Base-by-base conservation (phyloP, 1,140 invertebrate species). In the Lasioglossum albipes region DNA sequence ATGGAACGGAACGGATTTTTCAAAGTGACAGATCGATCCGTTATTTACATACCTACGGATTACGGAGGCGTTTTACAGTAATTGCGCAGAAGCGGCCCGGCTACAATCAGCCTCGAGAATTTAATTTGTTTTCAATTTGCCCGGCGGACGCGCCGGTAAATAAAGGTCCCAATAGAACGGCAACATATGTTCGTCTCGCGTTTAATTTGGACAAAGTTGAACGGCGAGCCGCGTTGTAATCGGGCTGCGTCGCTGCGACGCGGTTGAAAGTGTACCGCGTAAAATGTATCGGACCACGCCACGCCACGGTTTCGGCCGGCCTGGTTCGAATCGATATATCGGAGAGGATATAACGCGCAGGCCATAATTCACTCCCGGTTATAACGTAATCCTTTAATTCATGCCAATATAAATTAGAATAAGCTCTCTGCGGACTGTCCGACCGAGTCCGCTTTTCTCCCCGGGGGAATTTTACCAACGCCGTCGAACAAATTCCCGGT, bases 81-180 rank as follows among this genome's bases (percentile, higher is more conserved):
- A 87, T 87, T 87, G 75, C 74, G 68, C 49, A 75, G 42, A 76
- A 54, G 67, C 72, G n/a, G 13, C 20, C 57, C 7, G 20, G 57
- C n/a, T n/a, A 59, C 71, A 74, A 66, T 79, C 86, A 69, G 75
- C 67, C 78, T 49, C 71, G 42, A 59, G 75, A 73, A 85, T 88
- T 87, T 83, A 88, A 88, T 88, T 87, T 83, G 84, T 84, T 87
- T 88, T 87, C 84, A 82, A 88, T 88, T 84, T 84, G 45, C n/a
- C 3, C 59, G 65, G 10, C 62, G 52, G 36, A 72, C 52, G 70
- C 22, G 52, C 61, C 61, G 49, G 41, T 76, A 71, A 84, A 82
- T 79, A 77, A 85, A 85, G 49, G 59, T 59, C 41, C 18, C 20
- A 52, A 75, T 76, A 57, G 49, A 74, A 13, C 59, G 71, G 36